Base-by-base conservation (phyloP, 2,113 vertebrate genomes). In the Tachysurus fulvidraco region DNA sequence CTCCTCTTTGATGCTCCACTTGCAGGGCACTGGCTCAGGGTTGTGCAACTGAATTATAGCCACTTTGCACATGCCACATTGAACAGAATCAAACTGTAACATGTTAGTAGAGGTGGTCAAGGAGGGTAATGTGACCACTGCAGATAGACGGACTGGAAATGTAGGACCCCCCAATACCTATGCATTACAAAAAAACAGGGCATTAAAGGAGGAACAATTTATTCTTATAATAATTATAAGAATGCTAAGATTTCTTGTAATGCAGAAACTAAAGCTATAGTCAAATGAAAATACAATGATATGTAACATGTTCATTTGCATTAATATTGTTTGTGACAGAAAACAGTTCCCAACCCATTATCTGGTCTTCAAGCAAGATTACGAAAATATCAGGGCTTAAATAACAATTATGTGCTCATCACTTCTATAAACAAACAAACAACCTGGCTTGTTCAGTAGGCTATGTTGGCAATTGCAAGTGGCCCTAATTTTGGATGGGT, bases 31-130 rank as follows among this genome's bases (percentile, higher is more conserved):
- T 17, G 91, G 88, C 73, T 95, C 88, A 0, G 81, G 88, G 89
- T 98, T 99, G 59, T 91, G 90, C 64, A 99, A 94, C 83, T 96
- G 95, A 23, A 98, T 6, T 0, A 94, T 96, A 87, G 93, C 93
- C 50, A 97, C 93, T 89, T 95, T 94, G 91, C 97, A 97, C 88
- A 96, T 95, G 77, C 97, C 96, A 86, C 96, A 94, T 73, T 96
- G 95, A 50, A 96, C 88, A 0, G 88, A 50, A 5, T 93, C 92
- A 90, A 98, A 99, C 9, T 95, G 90, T 78, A 98, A 78, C 1
- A 83, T 93, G 2, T 94, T 90, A 16, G 81, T 93, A 83, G 97
- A 97, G 73, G 96, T 57, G 0, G 91, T 89, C 74, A 98, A 89
- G 0, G 92, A 89, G 0, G 97, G 95, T 86, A 95, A 71, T 1